Evolutionary conservation across 2,797 vertebrate species (phyloP).

Genomic region (Heterohyrax brucei): DNA sequence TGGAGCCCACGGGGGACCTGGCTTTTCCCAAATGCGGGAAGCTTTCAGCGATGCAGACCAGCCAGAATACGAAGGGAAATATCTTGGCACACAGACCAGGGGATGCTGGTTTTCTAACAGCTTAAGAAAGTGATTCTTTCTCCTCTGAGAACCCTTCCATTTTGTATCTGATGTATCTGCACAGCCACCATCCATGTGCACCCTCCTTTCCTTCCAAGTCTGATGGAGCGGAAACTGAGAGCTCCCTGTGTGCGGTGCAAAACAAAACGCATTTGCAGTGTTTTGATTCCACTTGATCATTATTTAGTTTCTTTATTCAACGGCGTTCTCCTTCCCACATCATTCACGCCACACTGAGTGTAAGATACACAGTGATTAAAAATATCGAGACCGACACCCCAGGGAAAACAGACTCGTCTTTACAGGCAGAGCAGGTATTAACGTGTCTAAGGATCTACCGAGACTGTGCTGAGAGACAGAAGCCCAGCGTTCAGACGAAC

Average conservation of each 20-base stretch:
- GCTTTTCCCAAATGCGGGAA: not conserved
- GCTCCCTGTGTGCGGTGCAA: not conserved
- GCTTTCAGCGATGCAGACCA: slow-evolving; percentile 17
- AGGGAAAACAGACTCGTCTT: slow-evolving; percentile 31
- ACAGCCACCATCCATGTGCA: not conserved
- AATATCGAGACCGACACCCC: not conserved
- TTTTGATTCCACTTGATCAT: slow-evolving; percentile 11
- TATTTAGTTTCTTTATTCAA: not conserved
- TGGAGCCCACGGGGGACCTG: not conserved
- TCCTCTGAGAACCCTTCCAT: not conserved
- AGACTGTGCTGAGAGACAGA: not conserved
- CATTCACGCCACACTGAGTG: not conserved
- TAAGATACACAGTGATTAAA: slow-evolving; percentile 39
- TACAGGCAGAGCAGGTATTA: slow-evolving; percentile 60
- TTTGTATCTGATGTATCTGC: not conserved
- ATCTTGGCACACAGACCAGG: not conserved
- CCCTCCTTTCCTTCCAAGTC: not conserved
- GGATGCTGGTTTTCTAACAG: slow-evolving; percentile 25
- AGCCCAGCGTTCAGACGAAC: not conserved
- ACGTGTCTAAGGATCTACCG: slow-evolving; percentile 49
- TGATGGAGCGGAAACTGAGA: slow-evolving; percentile 55
- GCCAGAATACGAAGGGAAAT: not conserved
- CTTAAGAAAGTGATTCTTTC: slow-evolving; percentile 3
- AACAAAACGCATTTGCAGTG: not conserved
- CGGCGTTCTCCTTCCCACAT: not conserved